Conservation (phyloP, 2,113 vertebrate genomes). For the Nanger granti region DNA sequence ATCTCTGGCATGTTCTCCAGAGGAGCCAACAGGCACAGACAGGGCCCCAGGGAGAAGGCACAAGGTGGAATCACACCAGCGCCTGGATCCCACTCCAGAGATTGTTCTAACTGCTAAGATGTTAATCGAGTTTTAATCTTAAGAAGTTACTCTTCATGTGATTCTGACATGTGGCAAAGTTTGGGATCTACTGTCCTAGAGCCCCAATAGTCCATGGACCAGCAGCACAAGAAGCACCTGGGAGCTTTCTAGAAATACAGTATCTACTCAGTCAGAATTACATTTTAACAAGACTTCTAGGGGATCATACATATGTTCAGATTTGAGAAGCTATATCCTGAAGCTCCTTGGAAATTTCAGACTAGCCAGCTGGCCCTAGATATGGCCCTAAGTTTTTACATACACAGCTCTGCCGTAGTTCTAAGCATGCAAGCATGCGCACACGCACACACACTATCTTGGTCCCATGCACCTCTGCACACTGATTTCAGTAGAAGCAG, state of each 20-base stretch:
- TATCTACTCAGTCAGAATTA: neutral
- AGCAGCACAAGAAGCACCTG: neutral
- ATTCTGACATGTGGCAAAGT: neutral
- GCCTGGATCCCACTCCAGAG: neutral
- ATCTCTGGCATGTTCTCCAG: neutral
- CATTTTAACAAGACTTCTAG: neutral
- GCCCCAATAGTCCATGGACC: neutral
- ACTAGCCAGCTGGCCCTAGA: neutral
- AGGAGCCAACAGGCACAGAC: neutral
- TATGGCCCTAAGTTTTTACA: neutral
- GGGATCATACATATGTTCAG: too few relatives aligned
- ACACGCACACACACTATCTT: neutral
- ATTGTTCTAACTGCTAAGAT: neutral
- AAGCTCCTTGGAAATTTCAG: too few relatives aligned
- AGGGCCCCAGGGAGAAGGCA: neutral
- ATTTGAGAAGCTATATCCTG: neutral
- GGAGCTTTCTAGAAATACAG: neutral
- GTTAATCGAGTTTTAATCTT: neutral
- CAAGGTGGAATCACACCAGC: neutral
- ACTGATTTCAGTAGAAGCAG: neutral
- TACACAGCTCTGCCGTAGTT: neutral
- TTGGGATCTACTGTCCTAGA: neutral
- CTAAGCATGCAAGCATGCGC: neutral
- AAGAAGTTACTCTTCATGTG: neutral
- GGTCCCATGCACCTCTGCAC: neutral